phyloP scores from a whole-genome alignment of 2,888 invertebrate species.

The Volucella zonaria region DNA sequence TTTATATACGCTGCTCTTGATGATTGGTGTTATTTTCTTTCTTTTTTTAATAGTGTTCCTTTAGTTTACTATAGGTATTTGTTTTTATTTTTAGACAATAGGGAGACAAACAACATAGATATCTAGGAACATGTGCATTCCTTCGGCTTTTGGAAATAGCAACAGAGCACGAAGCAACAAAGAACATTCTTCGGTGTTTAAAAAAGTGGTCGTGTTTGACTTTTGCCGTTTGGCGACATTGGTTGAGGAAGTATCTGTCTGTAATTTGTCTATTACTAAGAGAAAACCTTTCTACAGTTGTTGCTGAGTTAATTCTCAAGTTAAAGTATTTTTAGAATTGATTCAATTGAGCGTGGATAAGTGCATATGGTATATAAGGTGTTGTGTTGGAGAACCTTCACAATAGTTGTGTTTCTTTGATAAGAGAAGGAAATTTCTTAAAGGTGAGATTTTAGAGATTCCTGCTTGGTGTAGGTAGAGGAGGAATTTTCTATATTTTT shows the following conservation, averaged over 20 bases:
- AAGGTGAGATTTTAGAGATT: too few species aligned
- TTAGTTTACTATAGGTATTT: conserved; percentile 29
- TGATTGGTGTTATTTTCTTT: conserved; percentile 54
- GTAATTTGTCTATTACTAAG: conserved; percentile 47
- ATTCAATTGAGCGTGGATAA: conserved; percentile 44
- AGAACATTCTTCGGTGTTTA: conserved; percentile 22
- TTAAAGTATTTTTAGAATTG: conserved; percentile 58
- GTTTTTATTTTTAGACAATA: conserved; percentile 69
- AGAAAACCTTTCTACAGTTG: conserved; percentile 25
- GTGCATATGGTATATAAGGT: conserved; percentile 42
- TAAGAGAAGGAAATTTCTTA: neutral
- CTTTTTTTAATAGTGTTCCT: conserved; percentile 27
- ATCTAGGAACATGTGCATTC: conserved; percentile 37
- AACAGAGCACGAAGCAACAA: conserved; percentile 23
- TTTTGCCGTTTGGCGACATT: conserved; percentile 48
- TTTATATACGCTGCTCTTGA: conserved; percentile 50
- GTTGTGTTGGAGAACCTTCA: conserved; percentile 25
- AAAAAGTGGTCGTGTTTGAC: conserved; percentile 44
- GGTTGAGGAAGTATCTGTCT: conserved; percentile 54
- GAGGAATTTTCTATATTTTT: too few species aligned
- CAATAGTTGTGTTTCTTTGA: conserved; percentile 26
- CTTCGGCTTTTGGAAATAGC: conserved; percentile 6
- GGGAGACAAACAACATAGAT: conserved; percentile 35
- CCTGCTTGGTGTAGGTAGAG: too few species aligned
- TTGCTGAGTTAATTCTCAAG: conserved; percentile 44